A percentile compares a stretch with the other conserved stretches of the same genome.
phyloP scores from a whole-genome alignment of 2,797 vertebrate species.

The Sebastes glaucus region DNA sequence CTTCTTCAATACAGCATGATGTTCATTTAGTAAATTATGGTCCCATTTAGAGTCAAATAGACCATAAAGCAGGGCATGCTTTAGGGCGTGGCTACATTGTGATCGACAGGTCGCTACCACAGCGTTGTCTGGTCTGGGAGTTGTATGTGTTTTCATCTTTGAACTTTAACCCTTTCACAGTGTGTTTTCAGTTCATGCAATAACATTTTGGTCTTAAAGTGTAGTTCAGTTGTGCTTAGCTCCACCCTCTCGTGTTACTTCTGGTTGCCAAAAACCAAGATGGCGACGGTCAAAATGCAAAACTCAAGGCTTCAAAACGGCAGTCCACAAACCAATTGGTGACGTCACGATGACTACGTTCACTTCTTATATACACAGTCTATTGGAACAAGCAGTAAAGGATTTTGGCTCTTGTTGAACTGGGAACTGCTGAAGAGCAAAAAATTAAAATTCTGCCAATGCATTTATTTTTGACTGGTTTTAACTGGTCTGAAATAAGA shows the following conservation, averaged over 20 bases:
- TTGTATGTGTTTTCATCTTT: background rate
- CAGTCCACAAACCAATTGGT: background rate
- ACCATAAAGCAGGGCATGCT: background rate
- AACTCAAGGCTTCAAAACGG: background rate
- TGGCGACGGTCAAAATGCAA: background rate
- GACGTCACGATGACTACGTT: background rate
- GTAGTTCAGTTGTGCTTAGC: background rate
- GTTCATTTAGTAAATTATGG: too few species aligned
- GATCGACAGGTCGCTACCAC: background rate
- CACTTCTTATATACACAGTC: background rate
- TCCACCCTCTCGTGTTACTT: background rate
- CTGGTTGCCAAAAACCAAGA: background rate
- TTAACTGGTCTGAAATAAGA: constrained; percentile 17
- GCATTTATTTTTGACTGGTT: background rate
- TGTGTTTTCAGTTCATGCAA: background rate
- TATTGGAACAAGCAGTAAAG: background rate
- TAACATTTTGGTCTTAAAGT: background rate
- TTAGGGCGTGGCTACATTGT: background rate
- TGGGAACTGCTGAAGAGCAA: background rate
- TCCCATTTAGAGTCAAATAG: too few species aligned
- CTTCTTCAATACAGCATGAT: too few species aligned
- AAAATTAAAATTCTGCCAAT: background rate
- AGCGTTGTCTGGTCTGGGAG: too few species aligned
- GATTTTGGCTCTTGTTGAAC: constrained; percentile 1
- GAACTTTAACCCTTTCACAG: background rate